phyloP scores from a whole-genome alignment of 2,797 vertebrate species.

The Smutsia temminckii region DNA sequence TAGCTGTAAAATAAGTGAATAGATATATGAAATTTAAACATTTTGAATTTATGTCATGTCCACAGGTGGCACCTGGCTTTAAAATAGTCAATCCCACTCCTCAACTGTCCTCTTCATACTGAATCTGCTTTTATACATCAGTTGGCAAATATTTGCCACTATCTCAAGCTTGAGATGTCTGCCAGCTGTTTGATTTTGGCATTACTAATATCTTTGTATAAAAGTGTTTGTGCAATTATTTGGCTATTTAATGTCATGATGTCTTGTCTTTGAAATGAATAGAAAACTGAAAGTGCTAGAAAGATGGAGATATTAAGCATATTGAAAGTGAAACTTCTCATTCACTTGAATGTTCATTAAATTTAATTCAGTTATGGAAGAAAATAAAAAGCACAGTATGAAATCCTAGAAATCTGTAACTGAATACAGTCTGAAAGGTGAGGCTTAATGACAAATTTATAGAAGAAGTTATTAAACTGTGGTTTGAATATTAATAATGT shows the following conservation, averaged over 20 bases:
- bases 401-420: slow-evolving; percentile 39
- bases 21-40: background rate
- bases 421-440: slow-evolving; percentile 34
- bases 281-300: slow-evolving; percentile 41
- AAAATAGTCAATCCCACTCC: background rate
- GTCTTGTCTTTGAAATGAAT: slow-evolving; percentile 44
- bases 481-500: background rate
- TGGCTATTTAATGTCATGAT: slow-evolving; percentile 12
- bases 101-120: background rate
- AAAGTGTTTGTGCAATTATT: slow-evolving; percentile 35
- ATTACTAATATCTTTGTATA: slow-evolving; percentile 30
- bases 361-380: slow-evolving; percentile 50
- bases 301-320: background rate
- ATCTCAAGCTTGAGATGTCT: background rate
- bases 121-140: background rate
- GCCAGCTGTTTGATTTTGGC: background rate
- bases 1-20: background rate
- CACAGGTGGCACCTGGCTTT: background rate
- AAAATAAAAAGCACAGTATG: slow-evolving; percentile 39
- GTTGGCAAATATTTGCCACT: slow-evolving; percentile 14
- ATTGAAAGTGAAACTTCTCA: slow-evolving; percentile 56
- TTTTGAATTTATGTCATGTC: background rate
- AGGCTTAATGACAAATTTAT: slow-evolving; percentile 37
- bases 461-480: slow-evolving; percentile 16
- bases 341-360: slow-evolving; percentile 49